Percentiles rank a stretch among this genome's conserved stretches.
phyloP scores from a whole-genome alignment of 1,140 invertebrate genomes.

The Sycobia sp. region DNA sequence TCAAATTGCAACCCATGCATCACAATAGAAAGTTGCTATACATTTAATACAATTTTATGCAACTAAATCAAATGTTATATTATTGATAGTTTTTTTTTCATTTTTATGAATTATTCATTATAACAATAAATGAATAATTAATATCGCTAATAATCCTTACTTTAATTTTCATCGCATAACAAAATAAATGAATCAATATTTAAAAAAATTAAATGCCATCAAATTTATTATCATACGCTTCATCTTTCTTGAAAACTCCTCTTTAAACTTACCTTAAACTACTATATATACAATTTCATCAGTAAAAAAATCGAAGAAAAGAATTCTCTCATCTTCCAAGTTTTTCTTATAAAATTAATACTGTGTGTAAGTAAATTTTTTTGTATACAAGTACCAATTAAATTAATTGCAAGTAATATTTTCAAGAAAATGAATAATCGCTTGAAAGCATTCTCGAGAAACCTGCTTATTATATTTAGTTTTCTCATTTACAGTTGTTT shows the following conservation, averaged over 20 bases:
- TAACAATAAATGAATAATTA: slow-evolving; percentile 18
- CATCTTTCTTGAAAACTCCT: neutral
- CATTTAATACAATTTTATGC: neutral
- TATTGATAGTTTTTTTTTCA: neutral
- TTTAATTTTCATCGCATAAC: slow-evolving; percentile 1
- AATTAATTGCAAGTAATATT: neutral
- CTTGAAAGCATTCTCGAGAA: slow-evolving; percentile 23
- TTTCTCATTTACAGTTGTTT: neutral
- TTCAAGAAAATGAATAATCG: neutral
- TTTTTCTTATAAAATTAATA: neutral
- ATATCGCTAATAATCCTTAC: neutral
- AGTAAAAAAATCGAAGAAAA: neutral
- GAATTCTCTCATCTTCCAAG: slow-evolving; percentile 20
- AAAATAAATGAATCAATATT: neutral
- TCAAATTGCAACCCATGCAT: too few species aligned
- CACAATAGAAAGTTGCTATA: too few species aligned
- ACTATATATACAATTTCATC: slow-evolving; percentile 1
- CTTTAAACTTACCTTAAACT: slow-evolving; percentile 28
- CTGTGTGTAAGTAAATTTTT: neutral
- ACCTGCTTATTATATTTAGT: neutral
- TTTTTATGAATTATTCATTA: neutral
- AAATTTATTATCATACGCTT: neutral
- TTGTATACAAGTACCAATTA: too few species aligned
- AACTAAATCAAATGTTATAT: slow-evolving; percentile 6
- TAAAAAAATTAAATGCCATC: neutral